Conservation (phyloP, 2,888 invertebrate genomes). For the Disparrhopalites patrizii region DNA sequence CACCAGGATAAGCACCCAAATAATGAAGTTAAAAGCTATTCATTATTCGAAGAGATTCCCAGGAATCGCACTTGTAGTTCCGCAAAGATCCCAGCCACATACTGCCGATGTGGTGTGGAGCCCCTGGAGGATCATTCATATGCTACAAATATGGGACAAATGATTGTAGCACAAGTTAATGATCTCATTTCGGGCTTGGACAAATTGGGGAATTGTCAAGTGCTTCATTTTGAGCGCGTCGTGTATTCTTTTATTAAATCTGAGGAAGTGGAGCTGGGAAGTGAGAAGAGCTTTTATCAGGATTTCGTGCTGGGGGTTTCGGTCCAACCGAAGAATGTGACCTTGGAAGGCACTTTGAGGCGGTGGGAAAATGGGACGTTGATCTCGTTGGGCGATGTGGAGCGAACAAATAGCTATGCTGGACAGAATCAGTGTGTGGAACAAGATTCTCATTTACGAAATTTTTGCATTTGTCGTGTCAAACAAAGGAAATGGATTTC, state of each 20-base stretch:
- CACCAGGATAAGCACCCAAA: background rate
- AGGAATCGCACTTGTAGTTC: slow-evolving; percentile 45
- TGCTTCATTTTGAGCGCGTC: slow-evolving; percentile 37
- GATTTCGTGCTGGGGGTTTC: slow-evolving; percentile 37
- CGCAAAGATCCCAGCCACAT: slow-evolving; percentile 40
- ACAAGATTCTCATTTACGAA: slow-evolving; percentile 36
- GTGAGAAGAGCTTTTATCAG: slow-evolving; percentile 44
- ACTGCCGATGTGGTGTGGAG: slow-evolving; percentile 46
- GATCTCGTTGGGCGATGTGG: slow-evolving; percentile 37
- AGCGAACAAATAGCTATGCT: slow-evolving; percentile 42
- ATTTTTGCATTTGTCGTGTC: slow-evolving; percentile 41
- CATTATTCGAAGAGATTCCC: slow-evolving; percentile 43
- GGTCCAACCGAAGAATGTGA: slow-evolving; percentile 36
- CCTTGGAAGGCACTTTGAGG: slow-evolving; percentile 43
- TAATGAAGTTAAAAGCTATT: slow-evolving; percentile 24
- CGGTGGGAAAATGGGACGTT: slow-evolving; percentile 35
- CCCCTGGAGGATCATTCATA: slow-evolving; percentile 9
- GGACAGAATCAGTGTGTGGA: slow-evolving; percentile 43
- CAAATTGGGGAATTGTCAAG: slow-evolving; percentile 29
- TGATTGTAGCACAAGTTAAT: slow-evolving; percentile 38
- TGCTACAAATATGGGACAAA: slow-evolving; percentile 32
- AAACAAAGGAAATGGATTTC: too few species aligned
- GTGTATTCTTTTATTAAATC: slow-evolving; percentile 45
- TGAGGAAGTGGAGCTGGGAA: slow-evolving; percentile 38
- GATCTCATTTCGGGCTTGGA: slow-evolving; percentile 30